Conservation (phyloP, 2,888 invertebrate genomes). For the Ormyrus thymus region DNA sequence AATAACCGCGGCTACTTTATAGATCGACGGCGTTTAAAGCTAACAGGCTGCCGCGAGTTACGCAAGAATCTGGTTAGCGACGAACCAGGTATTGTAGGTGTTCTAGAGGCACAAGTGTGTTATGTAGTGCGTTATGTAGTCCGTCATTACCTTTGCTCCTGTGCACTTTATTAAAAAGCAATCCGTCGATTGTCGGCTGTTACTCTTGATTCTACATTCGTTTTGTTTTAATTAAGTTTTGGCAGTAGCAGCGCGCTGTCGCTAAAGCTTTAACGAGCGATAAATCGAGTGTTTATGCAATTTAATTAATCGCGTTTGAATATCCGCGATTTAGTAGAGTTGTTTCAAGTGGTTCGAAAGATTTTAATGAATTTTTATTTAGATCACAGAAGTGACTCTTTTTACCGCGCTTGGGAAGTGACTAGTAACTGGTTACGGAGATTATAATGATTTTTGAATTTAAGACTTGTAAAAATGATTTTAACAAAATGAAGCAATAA, state of each 20-base stretch:
- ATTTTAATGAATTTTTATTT: too few species aligned
- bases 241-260: too few species aligned
- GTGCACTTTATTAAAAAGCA: not conserved
- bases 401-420: too few species aligned
- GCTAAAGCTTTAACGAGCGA: too few species aligned
- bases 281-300: too few species aligned
- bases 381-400: too few species aligned
- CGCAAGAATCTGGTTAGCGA: conserved; percentile 62
- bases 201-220: not conserved
- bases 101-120: conserved; percentile 45
- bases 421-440: too few species aligned
- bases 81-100: conserved; percentile 57
- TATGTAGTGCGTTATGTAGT: not conserved
- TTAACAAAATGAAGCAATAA: not conserved
- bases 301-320: too few species aligned
- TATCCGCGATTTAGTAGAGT: too few species aligned
- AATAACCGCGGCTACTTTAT: conserved; percentile 29
- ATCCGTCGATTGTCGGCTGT: not conserved
- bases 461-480: conserved; percentile 2
- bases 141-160: not conserved
- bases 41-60: conserved; percentile 46
- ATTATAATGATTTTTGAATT: conserved; percentile 10
- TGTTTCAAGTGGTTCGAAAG: too few species aligned
- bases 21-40: conserved; percentile 33
- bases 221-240: too few species aligned